phyloP scores from a whole-genome alignment of 2,797 vertebrate species.

The Cyclura pinguis region DNA sequence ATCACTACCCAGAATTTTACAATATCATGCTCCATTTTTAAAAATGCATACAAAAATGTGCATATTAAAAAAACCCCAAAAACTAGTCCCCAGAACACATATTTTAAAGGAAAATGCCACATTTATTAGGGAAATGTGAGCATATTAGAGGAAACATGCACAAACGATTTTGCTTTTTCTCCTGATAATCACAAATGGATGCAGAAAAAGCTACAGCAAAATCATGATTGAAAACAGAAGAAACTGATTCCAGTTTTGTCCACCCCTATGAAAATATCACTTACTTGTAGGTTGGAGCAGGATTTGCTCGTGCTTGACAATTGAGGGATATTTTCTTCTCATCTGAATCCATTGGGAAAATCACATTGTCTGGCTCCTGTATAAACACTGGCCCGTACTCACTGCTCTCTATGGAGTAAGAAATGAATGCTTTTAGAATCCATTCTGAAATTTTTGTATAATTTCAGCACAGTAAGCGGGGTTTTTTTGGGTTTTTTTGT shows the following conservation, averaged over 20 bases:
- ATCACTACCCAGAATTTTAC: neutral
- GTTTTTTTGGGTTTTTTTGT: too few species aligned
- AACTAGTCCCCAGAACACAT: neutral
- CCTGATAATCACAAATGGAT: neutral
- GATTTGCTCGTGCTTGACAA: slow-evolving; percentile 91
- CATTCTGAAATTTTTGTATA: neutral
- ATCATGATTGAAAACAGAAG: neutral
- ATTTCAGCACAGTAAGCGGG: neutral
- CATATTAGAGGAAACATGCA: neutral
- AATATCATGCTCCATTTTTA: neutral
- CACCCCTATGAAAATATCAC: neutral
- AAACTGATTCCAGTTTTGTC: neutral
- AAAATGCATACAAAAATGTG: neutral
- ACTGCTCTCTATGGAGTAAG: slow-evolving; percentile 83
- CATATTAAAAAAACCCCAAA: neutral
- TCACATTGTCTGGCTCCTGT: slow-evolving; percentile 90
- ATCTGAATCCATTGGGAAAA: slow-evolving; percentile 90
- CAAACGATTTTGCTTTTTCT: neutral
- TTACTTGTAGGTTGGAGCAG: slow-evolving; percentile 90
- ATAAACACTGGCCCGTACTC: slow-evolving; percentile 92
- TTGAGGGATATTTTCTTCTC: slow-evolving; percentile 92
- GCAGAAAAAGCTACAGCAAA: neutral
- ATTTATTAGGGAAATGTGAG: neutral
- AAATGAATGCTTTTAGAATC: slow-evolving; percentile 41
- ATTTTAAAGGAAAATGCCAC: neutral